Percentiles rank a stretch among this genome's conserved stretches.
These are phyloP conservation scores for Ianthella basta DNA, from an alignment of 37 sponge, comb jelly and placozoan species.

Conservation along the genomic window DNA sequence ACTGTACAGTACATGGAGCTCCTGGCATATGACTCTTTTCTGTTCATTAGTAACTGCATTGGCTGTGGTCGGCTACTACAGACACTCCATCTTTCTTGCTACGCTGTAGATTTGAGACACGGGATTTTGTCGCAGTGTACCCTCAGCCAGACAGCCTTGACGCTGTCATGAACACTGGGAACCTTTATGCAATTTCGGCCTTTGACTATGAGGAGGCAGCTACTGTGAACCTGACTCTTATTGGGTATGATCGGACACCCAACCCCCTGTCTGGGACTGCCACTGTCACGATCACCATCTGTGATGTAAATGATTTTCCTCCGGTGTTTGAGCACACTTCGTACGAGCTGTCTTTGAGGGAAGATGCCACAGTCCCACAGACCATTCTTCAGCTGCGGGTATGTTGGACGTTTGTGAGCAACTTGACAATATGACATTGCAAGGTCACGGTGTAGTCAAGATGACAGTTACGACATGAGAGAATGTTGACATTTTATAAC, in stretches of 20 bases:
- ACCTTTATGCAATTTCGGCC: background rate
- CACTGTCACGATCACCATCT: constrained; percentile 2
- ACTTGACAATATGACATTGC: too few relatives aligned
- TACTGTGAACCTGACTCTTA: background rate
- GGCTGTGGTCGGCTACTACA: too few relatives aligned
- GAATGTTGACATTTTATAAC: too few relatives aligned
- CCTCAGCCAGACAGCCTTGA: background rate
- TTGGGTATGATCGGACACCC: background rate
- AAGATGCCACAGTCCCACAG: background rate
- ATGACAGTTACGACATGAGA: too few relatives aligned
- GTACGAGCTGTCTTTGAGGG: background rate
- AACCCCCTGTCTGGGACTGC: constrained; percentile 19
- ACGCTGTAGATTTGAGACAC: background rate
- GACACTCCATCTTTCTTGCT: too few relatives aligned
- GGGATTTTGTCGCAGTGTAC: background rate
- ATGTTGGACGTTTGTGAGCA: too few relatives aligned
- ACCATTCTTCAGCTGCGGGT: too few relatives aligned
- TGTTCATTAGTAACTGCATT: too few relatives aligned
- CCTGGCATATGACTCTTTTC: too few relatives aligned
- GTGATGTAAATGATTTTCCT: constrained; percentile 9
- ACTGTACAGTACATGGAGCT: too few relatives aligned
- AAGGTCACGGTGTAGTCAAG: too few relatives aligned
- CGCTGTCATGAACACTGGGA: background rate
- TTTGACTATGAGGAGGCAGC: constrained; percentile 7
- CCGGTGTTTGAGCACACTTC: background rate